A percentile compares a stretch with the other conserved stretches of the same genome.
phyloP scores from a whole-genome alignment of 2,888 invertebrate species.

The Ormyrus rosae region DNA sequence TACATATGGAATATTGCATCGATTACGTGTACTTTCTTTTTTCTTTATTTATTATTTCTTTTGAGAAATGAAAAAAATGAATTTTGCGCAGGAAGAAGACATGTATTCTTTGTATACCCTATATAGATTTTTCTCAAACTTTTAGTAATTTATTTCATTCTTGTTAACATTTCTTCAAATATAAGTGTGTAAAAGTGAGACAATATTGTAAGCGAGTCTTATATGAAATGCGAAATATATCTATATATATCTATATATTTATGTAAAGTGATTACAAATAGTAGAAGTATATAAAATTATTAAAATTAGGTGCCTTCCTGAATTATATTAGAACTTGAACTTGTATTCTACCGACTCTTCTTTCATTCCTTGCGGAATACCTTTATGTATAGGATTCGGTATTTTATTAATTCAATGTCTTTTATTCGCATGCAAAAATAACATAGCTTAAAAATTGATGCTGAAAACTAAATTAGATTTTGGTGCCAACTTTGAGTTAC shows the following conservation, averaged over 20 bases:
- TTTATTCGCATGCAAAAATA: neutral
- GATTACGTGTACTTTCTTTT: conserved; percentile 14
- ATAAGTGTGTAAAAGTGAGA: conserved; percentile 61
- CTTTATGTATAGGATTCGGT: conserved; percentile 25
- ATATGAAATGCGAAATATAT: conserved; percentile 58
- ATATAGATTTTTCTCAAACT: conserved; percentile 57
- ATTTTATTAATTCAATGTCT: conserved; percentile 9
- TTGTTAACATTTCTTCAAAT: conserved; percentile 50
- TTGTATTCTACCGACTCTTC: conserved; percentile 60
- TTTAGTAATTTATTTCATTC: conserved; percentile 59
- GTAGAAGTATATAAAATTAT: conserved; percentile 56
- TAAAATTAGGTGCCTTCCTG: conserved; percentile 71
- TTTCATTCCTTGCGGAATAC: neutral
- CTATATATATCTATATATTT: conserved; percentile 48
- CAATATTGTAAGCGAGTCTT: conserved; percentile 65
- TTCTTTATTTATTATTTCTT: conserved; percentile 27
- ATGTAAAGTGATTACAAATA: conserved; percentile 48
- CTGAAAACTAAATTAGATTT: conserved; percentile 17
- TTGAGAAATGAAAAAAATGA: conserved; percentile 30
- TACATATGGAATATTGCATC: conserved; percentile 30
- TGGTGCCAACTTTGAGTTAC: conserved; percentile 44
- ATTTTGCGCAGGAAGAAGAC: conserved; percentile 28
- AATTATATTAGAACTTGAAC: conserved; percentile 62
- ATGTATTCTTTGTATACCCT: conserved; percentile 31
- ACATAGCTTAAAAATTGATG: neutral